Evolutionary conservation across 2,797 vertebrate genomes (phyloP).

Genomic region (Natrix natrix): DNA sequence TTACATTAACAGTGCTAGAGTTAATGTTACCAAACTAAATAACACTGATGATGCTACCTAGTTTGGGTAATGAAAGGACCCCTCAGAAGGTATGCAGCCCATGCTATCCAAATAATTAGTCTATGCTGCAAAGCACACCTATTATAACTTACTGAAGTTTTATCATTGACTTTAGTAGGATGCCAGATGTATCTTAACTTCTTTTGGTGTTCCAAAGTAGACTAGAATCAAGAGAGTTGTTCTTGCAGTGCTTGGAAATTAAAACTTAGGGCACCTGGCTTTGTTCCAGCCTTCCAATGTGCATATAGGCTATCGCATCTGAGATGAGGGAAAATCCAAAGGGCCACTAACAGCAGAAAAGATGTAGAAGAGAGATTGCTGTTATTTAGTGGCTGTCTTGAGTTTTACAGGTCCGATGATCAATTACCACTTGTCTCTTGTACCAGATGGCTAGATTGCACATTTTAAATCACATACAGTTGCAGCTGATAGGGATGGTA

Average conservation of each 20-base stretch:
- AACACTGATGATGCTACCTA: neutral
- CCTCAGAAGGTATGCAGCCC: neutral
- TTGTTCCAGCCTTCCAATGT: constrained; percentile 19
- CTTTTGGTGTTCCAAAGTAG: neutral
- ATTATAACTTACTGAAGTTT: neutral
- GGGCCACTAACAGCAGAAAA: neutral
- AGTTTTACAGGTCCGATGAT: neutral
- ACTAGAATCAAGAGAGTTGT: neutral
- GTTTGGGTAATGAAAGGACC: neutral
- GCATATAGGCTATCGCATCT: neutral
- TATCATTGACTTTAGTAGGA: neutral
- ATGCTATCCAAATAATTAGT: neutral
- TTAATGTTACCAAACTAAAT: neutral
- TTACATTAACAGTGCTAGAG: neutral
- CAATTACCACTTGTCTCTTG: neutral
- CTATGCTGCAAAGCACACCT: neutral
- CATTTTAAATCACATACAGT: neutral
- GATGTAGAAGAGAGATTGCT: neutral
- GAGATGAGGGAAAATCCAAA: neutral
- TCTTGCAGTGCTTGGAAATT: constrained; percentile 55
- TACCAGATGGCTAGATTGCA: neutral
- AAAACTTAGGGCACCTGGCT: constrained; percentile 48
- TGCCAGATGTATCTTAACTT: neutral
- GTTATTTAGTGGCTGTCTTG: neutral
- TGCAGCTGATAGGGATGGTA: neutral